phyloP scores from a whole-genome alignment of 2,113 vertebrate genomes.

The Stegastes partitus region DNA sequence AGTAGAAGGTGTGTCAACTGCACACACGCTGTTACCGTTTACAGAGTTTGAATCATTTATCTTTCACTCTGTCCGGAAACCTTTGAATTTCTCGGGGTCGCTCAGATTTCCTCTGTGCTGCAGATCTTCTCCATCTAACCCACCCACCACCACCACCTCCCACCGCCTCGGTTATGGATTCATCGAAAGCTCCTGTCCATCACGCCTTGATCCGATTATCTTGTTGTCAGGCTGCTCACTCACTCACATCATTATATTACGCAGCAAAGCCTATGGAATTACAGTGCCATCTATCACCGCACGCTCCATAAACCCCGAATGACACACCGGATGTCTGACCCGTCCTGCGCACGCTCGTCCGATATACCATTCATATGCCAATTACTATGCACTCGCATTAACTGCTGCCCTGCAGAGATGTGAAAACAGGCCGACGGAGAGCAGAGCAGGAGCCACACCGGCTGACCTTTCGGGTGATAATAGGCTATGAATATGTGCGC shows the following conservation, averaged over 20 bases:
- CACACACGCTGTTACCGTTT: too few relatives aligned
- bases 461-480: slow-evolving; percentile 63
- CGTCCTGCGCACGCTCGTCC: not conserved
- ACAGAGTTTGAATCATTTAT: not conserved
- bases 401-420: slow-evolving; percentile 4
- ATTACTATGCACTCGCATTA: slow-evolving; percentile 21
- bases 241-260: slow-evolving; percentile 74
- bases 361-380: slow-evolving; percentile 4
- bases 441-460: slow-evolving; percentile 18
- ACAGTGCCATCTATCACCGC: slow-evolving; percentile 57
- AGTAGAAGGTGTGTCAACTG: too few relatives aligned
- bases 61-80: slow-evolving; percentile 9
- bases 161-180: slow-evolving; percentile 64
- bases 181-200: slow-evolving; percentile 66
- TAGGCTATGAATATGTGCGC: slow-evolving; percentile 39
- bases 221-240: slow-evolving; percentile 74
- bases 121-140: slow-evolving; percentile 31
- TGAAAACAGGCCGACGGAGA: slow-evolving; percentile 12
- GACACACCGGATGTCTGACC: slow-evolving; percentile 56
- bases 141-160: slow-evolving; percentile 35
- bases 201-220: slow-evolving; percentile 67
- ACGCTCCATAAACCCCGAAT: slow-evolving; percentile 33
- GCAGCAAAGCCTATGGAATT: slow-evolving; percentile 66
- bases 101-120: slow-evolving; percentile 27
- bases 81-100: slow-evolving; percentile 20